Percentiles rank a stretch among this genome's conserved stretches.
Evolutionary conservation across 2,797 vertebrate species (phyloP).

Genomic region (Semaprochilodus insignis): DNA sequence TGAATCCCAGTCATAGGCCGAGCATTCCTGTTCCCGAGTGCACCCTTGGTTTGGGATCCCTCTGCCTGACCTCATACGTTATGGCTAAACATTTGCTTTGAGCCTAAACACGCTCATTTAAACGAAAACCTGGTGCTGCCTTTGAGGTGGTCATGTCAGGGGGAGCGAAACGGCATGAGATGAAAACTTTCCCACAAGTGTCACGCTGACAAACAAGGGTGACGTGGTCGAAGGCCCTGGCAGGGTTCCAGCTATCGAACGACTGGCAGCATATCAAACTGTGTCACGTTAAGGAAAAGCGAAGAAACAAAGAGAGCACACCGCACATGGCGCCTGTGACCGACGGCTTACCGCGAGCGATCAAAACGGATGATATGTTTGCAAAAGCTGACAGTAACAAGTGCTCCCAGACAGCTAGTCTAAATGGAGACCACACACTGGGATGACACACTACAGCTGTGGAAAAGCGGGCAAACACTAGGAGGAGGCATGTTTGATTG

Average conservation of each 20-base stretch:
- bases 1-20: not conserved
- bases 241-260: not conserved
- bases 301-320: not conserved
- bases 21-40: not conserved
- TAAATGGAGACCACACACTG: conserved; percentile 46
- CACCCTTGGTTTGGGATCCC: not conserved
- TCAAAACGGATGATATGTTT: conserved; percentile 41
- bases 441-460: conserved; percentile 51
- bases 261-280: not conserved
- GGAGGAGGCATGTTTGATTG: conserved; percentile 38
- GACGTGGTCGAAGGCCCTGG: not conserved
- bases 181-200: not conserved
- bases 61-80: not conserved
- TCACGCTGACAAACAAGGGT: conserved; percentile 10
- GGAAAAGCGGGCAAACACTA: conserved; percentile 34
- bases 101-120: conserved; percentile 6
- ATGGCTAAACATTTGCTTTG: conserved; percentile 7
- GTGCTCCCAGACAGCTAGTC: conserved; percentile 34
- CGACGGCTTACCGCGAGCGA: conserved; percentile 4
- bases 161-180: not conserved
- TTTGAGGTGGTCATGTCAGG: conserved; percentile 16
- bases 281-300: not conserved
- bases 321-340: conserved; percentile 10
- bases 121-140: not conserved
- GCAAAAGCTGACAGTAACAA: conserved; percentile 30